Conservation (phyloP, 2,888 invertebrate species). For the Rhingia campestris region DNA sequence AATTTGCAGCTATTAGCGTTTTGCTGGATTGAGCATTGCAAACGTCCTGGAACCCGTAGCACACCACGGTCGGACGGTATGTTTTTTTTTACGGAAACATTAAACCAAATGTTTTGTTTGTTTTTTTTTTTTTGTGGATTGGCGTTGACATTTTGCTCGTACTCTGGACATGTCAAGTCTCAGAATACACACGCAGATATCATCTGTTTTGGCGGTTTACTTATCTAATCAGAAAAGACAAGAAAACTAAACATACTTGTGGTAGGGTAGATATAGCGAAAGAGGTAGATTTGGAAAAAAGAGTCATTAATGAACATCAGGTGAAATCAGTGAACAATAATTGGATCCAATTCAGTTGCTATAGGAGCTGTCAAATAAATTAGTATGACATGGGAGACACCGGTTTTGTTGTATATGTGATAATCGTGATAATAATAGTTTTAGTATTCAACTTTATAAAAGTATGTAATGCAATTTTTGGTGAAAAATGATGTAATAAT, state of each 20-base stretch:
- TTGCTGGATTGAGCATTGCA: slow-evolving; percentile 31
- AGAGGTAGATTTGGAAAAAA: background rate
- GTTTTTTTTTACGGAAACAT: slow-evolving; percentile 7
- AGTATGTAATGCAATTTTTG: slow-evolving; percentile 30
- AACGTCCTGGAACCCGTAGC: slow-evolving; percentile 1
- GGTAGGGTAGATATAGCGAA: background rate
- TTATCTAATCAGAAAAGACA: slow-evolving; percentile 47
- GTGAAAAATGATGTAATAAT: background rate
- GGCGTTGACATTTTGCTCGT: slow-evolving; percentile 15
- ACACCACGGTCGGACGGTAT: slow-evolving; percentile 28
- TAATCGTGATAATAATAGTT: slow-evolving; percentile 29
- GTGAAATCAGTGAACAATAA: slow-evolving; percentile 17
- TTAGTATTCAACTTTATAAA: slow-evolving; percentile 51
- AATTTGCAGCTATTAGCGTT: slow-evolving; percentile 21
- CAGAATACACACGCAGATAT: background rate
- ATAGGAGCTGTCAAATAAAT: slow-evolving; percentile 6
- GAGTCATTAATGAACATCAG: slow-evolving; percentile 15
- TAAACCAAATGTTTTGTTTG: slow-evolving; percentile 28
- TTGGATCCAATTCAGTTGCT: slow-evolving; percentile 10
- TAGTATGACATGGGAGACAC: slow-evolving; percentile 45
- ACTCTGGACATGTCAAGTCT: slow-evolving; percentile 16
- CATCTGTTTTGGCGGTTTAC: background rate
- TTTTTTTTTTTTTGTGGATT: slow-evolving; percentile 9
- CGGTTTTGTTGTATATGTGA: slow-evolving; percentile 30
- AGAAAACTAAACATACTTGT: slow-evolving; percentile 19